Conservation (phyloP, 1,140 invertebrate genomes). For the Ditylenchus dipsaci region DNA sequence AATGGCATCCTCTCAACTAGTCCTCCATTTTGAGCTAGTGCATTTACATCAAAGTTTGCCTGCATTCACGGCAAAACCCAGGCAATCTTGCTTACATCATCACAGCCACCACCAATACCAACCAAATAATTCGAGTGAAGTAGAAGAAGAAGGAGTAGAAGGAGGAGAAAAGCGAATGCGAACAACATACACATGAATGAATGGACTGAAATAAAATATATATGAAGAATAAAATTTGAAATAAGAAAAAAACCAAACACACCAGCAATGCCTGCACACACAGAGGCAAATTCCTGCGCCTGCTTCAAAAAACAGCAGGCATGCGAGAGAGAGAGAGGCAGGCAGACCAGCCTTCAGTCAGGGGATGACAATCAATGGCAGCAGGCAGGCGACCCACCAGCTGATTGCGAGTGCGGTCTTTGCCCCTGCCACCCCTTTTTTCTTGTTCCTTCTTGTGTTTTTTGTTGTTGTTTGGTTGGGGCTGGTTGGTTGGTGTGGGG, state of each 20-base stretch:
- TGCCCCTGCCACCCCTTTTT: not conserved
- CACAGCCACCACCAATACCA: not conserved
- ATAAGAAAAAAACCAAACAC: not conserved
- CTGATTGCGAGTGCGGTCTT: not conserved
- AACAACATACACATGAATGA: not conserved
- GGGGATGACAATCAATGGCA: not conserved
- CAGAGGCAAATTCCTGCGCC: not conserved
- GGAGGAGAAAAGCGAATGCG: too few species aligned
- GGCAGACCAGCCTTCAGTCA: not conserved
- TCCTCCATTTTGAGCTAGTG: too few species aligned
- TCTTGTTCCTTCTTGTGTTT: not conserved
- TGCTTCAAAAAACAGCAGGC: not conserved
- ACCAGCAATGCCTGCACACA: not conserved
- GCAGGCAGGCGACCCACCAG: not conserved
- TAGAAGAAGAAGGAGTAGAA: too few species aligned
- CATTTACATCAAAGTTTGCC: too few species aligned
- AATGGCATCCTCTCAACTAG: too few species aligned
- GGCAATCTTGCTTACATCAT: too few species aligned
- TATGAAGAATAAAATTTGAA: slow-evolving; percentile 5
- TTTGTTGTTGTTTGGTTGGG: not conserved
- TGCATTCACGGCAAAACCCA: too few species aligned
- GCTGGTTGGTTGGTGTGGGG: not conserved
- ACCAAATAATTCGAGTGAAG: not conserved
- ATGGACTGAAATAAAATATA: not conserved
- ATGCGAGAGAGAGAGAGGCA: not conserved